Evolutionary conservation across 2,797 vertebrate species (phyloP), one percentile per base, ranked within the genome.

Genomic region (Huso huso): DNA sequence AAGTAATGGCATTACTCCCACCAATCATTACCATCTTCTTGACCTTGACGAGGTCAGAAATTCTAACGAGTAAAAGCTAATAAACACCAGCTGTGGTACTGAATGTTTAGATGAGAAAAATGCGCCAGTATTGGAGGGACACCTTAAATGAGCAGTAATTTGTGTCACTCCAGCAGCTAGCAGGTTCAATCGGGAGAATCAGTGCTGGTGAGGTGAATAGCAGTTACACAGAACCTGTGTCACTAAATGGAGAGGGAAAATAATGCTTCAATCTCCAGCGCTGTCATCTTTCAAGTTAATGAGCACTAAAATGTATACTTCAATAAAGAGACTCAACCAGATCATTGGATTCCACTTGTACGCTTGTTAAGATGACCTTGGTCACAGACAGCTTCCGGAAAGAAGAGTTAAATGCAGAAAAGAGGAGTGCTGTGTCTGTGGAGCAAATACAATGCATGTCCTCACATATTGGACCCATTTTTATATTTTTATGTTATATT

Each of bases 121-220:
- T 78, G 84, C 80, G 78, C 77, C 72, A 55, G 65, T 80, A 75
- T 79, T 73, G 72, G 68, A 80, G 73, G 73, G 72, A 73, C 69
- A 76, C 68, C 63, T 73, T 83, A 86, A 84, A 85, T 84, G 81
- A 76, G 77, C 67, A 68, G 76, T 84, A 75, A 88, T 88, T 82
- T 81, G 72, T 79, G 82, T 79, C 76, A 76, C 8, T 72, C 3
- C 37, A 37, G 37, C 37, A 80, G 70, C 69, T 68, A 68, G 66
- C 73, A 71, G 63, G 79, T 78, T 84, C 82, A 81, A 83, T 79
- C 81, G 76, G 75, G 48, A 68, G 75, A 83, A 81, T 85, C 82
- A 81, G 75, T 80, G 80, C 79, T 78, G 81, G 71, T 75, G 73
- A 74, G 73, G 72, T 67, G 72, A 77, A 61, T 52, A 70, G 51